A percentile compares a stretch with the other conserved stretches of the same genome.
Conservation (phyloP, 2,888 invertebrate genomes). For the Onchidella celtica region DNA sequence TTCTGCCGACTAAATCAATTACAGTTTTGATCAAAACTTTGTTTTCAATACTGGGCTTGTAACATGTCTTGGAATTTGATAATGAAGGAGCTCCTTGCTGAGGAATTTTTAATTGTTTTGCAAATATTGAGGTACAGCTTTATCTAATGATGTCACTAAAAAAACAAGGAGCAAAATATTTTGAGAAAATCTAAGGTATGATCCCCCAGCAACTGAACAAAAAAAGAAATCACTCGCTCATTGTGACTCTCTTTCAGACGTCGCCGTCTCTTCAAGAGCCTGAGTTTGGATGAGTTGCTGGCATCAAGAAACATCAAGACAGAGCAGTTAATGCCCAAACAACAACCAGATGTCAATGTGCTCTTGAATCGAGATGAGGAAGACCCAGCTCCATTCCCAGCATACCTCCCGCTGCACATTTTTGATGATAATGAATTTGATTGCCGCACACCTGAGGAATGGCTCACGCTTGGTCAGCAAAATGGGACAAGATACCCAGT, state of each 20-base stretch:
- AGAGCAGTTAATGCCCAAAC: slow-evolving; percentile 77
- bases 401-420: slow-evolving; percentile 84
- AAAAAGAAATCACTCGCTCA: too few species aligned
- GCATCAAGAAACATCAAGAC: slow-evolving; percentile 68
- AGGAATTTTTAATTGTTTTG: too few species aligned
- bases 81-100: too few species aligned
- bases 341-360: slow-evolving; percentile 61
- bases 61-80: too few species aligned
- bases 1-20: too few species aligned
- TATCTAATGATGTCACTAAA: too few species aligned
- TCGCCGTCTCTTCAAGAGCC: slow-evolving; percentile 73
- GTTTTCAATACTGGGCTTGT: too few species aligned
- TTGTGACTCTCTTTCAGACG: slow-evolving; percentile 74
- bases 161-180: too few species aligned
- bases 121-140: too few species aligned
- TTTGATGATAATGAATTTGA: slow-evolving; percentile 86
- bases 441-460: slow-evolving; percentile 86
- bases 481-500: slow-evolving; percentile 87
- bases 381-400: slow-evolving; percentile 79
- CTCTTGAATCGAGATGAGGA: slow-evolving; percentile 69
- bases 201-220: too few species aligned
- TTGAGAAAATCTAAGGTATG: too few species aligned
- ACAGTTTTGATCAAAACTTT: too few species aligned
- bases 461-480: slow-evolving; percentile 87
- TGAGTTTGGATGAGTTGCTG: slow-evolving; percentile 71